Percentiles rank a stretch among this genome's conserved stretches.
Conservation (phyloP, 2,888 invertebrate species). For the Phengaris alcon region DNA sequence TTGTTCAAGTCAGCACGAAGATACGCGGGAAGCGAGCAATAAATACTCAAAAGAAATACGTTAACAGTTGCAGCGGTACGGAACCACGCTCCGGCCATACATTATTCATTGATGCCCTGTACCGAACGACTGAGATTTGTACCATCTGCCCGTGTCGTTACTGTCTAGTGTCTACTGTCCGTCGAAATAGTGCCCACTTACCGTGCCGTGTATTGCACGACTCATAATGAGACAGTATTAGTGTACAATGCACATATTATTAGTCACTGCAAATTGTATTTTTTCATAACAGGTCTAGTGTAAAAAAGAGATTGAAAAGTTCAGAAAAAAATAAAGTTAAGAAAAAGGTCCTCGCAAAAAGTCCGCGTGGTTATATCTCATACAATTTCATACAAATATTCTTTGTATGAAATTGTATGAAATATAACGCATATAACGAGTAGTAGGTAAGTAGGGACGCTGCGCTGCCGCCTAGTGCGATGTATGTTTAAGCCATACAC, state of each 20-base stretch:
- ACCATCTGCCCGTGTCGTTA: conserved; percentile 49
- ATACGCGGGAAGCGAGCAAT: conserved; percentile 37
- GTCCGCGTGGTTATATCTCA: too few relatives aligned
- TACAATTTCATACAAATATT: too few relatives aligned
- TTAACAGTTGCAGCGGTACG: conserved; percentile 38
- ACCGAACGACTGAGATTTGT: conserved; percentile 44
- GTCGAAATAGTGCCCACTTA: conserved; percentile 12
- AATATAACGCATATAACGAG: too few relatives aligned
- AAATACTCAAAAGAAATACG: conserved; percentile 39
- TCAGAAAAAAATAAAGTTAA: too few relatives aligned
- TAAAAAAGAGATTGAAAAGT: too few relatives aligned
- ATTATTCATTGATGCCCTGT: conserved; percentile 61
- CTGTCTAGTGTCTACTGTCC: conserved; percentile 42
- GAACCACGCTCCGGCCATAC: conserved; percentile 44
- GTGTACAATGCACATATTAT: background rate
- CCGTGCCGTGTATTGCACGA: background rate
- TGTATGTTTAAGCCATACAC: too few relatives aligned
- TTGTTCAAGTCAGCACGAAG: conserved; percentile 27
- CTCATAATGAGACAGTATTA: background rate
- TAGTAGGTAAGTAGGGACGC: too few relatives aligned
- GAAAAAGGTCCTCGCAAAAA: too few relatives aligned
- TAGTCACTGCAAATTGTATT: background rate
- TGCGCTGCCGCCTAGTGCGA: too few relatives aligned
- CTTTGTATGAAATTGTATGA: too few relatives aligned
- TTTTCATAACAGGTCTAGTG: background rate